Base-by-base conservation (phyloP, 1,140 invertebrate genomes). In the Drosophila lacertosa region DNA sequence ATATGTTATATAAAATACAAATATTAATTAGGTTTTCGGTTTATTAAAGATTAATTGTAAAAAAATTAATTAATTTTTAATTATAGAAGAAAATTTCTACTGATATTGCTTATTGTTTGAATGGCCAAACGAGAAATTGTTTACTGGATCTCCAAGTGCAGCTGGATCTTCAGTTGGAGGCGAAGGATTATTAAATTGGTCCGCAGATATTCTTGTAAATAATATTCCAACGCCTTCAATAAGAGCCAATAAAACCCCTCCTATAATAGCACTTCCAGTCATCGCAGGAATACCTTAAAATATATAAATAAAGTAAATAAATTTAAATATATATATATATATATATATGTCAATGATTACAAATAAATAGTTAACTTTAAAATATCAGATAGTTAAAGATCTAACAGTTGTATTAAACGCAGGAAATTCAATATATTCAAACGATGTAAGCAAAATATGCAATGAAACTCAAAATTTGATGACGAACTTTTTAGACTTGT, bases 201-300 rank as follows among this genome's bases (percentile, higher is more conserved):
- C 97, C 1, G 97, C 97, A 29, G 96, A 95, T 79, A 97, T 93
- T 89, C 97, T 93, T 13, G 97, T 98, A 80, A 99, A 96, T 86
- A 98, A 92, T 75, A 99, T 98, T 59, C 97, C 97, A 73, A 99
- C 94, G 62, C 98, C 98, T 94, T 99, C 98, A 76, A 99, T 99
- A 64, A 99, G 92, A 33, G 97, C 98, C 55, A 99, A 92, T 26
- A 99, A 93, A 45, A 99, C 95, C 64, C 98, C 98, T 53, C 98
- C 98, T 69, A 99, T 96, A 22, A 99, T 92, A 11, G 98, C 98
- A 92, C 97, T 99, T 4, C 97, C 98, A 64, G 96, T 94, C 97
- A 99, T 99, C 0, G 98, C 96, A 50, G 95, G 95, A n/a, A 95
- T 91, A 89, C 93, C 93, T 93, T 42, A 33, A 72, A 50, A 91